These are phyloP conservation scores for Ladona fulva DNA, from an alignment of 1,140 invertebrate species.

Conservation along the genomic window DNA sequence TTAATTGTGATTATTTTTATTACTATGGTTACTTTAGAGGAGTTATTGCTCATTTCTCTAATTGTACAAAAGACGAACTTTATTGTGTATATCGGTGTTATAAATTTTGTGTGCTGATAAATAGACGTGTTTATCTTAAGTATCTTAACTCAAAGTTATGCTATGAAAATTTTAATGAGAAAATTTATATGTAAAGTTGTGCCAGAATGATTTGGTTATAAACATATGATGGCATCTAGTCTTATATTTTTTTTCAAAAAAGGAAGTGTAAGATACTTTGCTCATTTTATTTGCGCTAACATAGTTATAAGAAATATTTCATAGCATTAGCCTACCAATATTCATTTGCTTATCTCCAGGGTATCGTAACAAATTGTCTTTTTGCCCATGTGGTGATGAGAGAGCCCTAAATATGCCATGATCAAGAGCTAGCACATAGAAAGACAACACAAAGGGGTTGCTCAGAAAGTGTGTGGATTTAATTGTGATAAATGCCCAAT, in stretches of 20 bases:
- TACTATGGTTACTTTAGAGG: not conserved
- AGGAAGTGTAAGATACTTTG: slow-evolving; percentile 1
- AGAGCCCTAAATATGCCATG: not conserved
- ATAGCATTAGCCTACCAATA: not conserved
- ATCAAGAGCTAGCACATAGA: not conserved
- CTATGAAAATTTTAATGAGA: not conserved
- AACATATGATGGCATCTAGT: slow-evolving; percentile 1
- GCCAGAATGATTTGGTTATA: not conserved
- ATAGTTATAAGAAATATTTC: not conserved
- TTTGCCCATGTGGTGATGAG: not conserved
- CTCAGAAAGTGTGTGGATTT: slow-evolving; percentile 2
- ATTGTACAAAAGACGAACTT: not conserved
- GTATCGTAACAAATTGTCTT: not conserved
- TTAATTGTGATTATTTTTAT: not conserved
- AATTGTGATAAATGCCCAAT: slow-evolving; percentile 10
- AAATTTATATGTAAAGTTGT: not conserved
- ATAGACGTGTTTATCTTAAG: not conserved
- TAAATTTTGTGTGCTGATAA: not conserved
- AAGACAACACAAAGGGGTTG: not conserved
- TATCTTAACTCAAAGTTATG: not conserved
- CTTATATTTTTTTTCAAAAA: not conserved
- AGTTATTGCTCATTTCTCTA: not conserved
- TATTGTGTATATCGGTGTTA: not conserved
- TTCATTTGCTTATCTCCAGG: not conserved
- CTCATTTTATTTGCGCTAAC: not conserved